Evolutionary conservation across 2,888 invertebrate species (phyloP), one percentile per base, ranked within the genome.

Genomic region (Hipparchia sbordonii): DNA sequence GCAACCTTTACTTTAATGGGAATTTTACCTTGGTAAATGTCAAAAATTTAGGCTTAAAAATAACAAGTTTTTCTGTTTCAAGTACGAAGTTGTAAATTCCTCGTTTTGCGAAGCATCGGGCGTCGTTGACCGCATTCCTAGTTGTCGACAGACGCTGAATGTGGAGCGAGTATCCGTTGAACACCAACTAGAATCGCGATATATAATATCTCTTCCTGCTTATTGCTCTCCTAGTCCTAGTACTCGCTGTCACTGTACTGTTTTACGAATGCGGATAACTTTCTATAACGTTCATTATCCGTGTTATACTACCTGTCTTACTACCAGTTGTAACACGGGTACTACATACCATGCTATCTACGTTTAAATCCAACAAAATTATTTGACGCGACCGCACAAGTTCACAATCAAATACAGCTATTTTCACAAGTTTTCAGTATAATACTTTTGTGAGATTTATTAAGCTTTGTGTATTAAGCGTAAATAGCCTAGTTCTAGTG

Each of bases 71-170:
- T 63, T 33, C 12, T 51, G 10, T 51, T 10, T 23, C 23, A 23
- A 23, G 56, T 46, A 46, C 33, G 54, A 67, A 45, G 39, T 33
- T 54, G 33, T 67, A 57, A 13, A 57, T 67, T 23, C 23, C 23
- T 68, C 67, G 60, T 71, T 73, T 61, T 66, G 57, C 54, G 60
- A 62, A 46, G 61, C 56, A 65, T 71, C 83, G 83, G 84, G 84
- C 87, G 86, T 82, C 81, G 84, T 75, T 88, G 91, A 84, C 92
- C 91, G 92, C 92, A 93, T 93, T 93, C 90, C 86, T 87, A 79
- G 81, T 77, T 82, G 84, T 76, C 83, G 84, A 76, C 83, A 80
- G 82, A 80, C 83, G 82, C 83, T 81, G 83, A 87, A 92, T 90
- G 87, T 92, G 77, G 91, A 88, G 82, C 92, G 84, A 78, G 82